Percentiles rank a stretch among this genome's conserved stretches.
These are phyloP conservation scores for Psammodynastes pulverulentus DNA, from an alignment of 2,113 vertebrate genomes.

Conservation along the genomic window DNA sequence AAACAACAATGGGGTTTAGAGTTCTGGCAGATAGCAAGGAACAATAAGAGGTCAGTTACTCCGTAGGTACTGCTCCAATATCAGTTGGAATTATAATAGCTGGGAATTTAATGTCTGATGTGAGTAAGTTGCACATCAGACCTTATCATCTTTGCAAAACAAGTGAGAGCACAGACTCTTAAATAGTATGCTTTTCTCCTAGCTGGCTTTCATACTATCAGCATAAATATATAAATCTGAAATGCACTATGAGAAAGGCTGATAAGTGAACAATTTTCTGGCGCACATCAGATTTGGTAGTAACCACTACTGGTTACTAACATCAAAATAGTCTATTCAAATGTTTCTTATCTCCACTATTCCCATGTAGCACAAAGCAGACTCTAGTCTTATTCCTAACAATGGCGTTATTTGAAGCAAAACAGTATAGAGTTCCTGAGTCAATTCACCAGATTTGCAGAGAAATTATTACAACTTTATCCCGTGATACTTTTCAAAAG, in stretches of 20 bases:
- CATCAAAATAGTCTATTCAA: neutral
- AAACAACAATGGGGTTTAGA: neutral
- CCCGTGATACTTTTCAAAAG: neutral
- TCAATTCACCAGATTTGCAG: neutral
- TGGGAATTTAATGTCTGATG: neutral
- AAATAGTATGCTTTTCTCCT: neutral
- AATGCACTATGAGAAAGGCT: neutral
- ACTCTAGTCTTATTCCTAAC: neutral
- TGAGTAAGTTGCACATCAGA: neutral
- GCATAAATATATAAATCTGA: neutral
- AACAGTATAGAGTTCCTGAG: neutral
- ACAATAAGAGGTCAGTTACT: neutral
- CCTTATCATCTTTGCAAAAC: neutral
- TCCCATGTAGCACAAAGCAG: neutral
- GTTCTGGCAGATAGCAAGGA: neutral
- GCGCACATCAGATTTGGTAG: neutral
- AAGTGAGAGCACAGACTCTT: neutral
- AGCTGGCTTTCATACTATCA: neutral
- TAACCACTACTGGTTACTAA: neutral
- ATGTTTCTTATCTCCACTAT: neutral
- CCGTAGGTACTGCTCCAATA: neutral
- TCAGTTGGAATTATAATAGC: neutral
- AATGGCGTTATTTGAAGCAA: neutral
- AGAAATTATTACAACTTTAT: neutral
- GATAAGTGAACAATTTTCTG: neutral